Percentiles rank a stretch among this genome's conserved stretches.
Evolutionary conservation across 2,888 invertebrate species (phyloP).

Genomic region (Orgyia antiqua): DNA sequence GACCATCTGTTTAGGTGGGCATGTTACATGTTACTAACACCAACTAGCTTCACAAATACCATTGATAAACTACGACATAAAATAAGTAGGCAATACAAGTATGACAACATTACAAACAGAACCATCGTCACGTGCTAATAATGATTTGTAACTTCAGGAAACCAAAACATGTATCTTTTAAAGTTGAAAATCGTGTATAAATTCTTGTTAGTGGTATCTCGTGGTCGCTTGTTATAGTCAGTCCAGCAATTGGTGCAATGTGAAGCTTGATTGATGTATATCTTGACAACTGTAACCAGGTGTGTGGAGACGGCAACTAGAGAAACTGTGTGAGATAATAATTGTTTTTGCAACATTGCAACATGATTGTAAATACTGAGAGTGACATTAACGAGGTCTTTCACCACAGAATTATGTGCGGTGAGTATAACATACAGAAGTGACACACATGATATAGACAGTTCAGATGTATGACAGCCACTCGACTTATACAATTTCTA

Average conservation of each 20-base stretch:
- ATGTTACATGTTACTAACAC: conserved; percentile 2
- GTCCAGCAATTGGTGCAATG: conserved; percentile 52
- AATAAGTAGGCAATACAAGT: conserved; percentile 29
- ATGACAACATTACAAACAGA: conserved; percentile 37
- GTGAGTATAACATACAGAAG: conserved; percentile 13
- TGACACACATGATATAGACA: conserved; percentile 6
- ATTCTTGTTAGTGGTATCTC: conserved; percentile 10
- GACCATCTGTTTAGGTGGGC: not conserved
- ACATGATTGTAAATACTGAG: conserved; percentile 19
- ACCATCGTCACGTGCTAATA: conserved; percentile 49
- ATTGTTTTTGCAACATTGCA: conserved; percentile 32
- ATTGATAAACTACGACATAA: conserved; percentile 37
- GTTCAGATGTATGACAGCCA: no score
- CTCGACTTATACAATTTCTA: no score
- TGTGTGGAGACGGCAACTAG: conserved; percentile 51
- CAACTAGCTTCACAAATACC: conserved; percentile 22
- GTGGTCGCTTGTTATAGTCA: conserved; percentile 47
- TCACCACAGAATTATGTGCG: conserved; percentile 27
- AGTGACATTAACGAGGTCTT: conserved; percentile 27
- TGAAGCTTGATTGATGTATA: conserved; percentile 60
- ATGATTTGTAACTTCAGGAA: conserved; percentile 53
- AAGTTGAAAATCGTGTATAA: conserved; percentile 30
- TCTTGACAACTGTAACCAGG: conserved; percentile 53
- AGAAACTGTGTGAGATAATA: conserved; percentile 44
- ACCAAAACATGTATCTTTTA: conserved; percentile 29